Conservation (phyloP, 1,140 invertebrate species). For the Steinernema feltiae region DNA sequence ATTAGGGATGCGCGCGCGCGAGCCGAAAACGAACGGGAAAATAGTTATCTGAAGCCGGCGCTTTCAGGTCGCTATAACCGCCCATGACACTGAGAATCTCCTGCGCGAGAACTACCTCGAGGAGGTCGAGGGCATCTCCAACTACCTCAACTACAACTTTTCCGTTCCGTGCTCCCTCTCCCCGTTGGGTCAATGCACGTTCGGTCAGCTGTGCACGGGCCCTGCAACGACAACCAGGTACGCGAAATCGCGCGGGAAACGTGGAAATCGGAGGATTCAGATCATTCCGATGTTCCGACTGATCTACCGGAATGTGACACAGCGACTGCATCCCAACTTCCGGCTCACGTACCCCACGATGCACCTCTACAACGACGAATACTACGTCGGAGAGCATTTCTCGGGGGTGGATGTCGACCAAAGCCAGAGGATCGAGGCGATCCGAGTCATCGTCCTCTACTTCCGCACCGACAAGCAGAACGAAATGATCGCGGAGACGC, state of each 20-base stretch:
- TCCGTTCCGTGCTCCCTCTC: constrained; percentile 29
- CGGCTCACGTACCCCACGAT: constrained; percentile 39
- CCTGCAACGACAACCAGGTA: constrained; percentile 39
- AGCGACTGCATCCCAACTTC: constrained; percentile 39
- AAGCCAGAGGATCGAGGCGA: neutral
- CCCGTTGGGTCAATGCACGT: constrained; percentile 21
- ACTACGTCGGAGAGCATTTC: constrained; percentile 40
- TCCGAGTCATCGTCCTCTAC: constrained; percentile 39
- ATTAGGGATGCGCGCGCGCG: constrained; percentile 3
- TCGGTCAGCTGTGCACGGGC: constrained; percentile 32
- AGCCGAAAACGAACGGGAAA: neutral
- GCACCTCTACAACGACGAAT: constrained; percentile 42
- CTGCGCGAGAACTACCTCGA: constrained; percentile 33
- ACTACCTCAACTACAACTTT: constrained; percentile 34
- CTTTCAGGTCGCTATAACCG: constrained; percentile 38
- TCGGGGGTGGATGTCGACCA: constrained; percentile 35
- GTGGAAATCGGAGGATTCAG: constrained; percentile 18
- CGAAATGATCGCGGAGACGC: constrained; percentile 23
- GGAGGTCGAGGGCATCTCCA: constrained; percentile 25
- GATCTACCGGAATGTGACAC: constrained; percentile 35
- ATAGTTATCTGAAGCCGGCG: neutral
- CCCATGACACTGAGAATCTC: constrained; percentile 34
- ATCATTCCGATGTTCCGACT: constrained; percentile 37
- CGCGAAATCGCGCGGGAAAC: neutral
- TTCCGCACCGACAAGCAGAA: constrained; percentile 39